Evolutionary conservation across 37 sponge, comb jelly and placozoan species (phyloP), one percentile per base, ranked within the genome.

Genomic region (Aphrocallistes beatrix): DNA sequence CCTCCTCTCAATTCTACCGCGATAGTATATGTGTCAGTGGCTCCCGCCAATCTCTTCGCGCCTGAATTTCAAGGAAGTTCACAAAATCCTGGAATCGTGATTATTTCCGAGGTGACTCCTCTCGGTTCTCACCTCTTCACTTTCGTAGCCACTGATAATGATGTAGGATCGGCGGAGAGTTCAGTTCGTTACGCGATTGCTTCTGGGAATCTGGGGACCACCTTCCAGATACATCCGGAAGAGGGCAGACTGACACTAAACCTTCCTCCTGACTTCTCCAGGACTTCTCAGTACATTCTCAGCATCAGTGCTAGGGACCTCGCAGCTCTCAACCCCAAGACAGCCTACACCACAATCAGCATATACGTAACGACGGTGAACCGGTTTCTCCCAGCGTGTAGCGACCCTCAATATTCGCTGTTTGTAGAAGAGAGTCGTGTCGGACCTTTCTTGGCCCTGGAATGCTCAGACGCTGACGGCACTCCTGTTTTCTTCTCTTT

Each of bases 141-240:
- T 19, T 60, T 60, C 34, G 6, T 60, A 19, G 75, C 75, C 17
- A 60, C 75, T 60, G 75, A 60, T 60, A 13, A 3, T 13, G 75
- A 60, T 30, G n/a, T 30, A 19, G 75, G 75, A 3, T 60, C 8
- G 6, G 25, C 3, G 1, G 75, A 60, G 75, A 60, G 75, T 60
- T 25, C 10, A 60, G 75, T 60, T 3, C 10, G 28, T 60, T 60
- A 60, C n/a, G 21, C 17, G 6, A 60, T 60, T 25, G 3, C 21
- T 60, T 60, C 75, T 32, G 75, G 75, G n/a, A 60, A 60, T 60
- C 10, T 60, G 28, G 75, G 75, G n/a, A 28, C 28, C 32, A 60
- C 75, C 3, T 60, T 60, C 34, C 75, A 60, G 75, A 60, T 60
- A 19, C 75, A 60, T 60, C 75, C 75, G n/a, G 75, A 60, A 25